Base-by-base conservation (phyloP, 2,797 vertebrate genomes). In the Masticophis lateralis region DNA sequence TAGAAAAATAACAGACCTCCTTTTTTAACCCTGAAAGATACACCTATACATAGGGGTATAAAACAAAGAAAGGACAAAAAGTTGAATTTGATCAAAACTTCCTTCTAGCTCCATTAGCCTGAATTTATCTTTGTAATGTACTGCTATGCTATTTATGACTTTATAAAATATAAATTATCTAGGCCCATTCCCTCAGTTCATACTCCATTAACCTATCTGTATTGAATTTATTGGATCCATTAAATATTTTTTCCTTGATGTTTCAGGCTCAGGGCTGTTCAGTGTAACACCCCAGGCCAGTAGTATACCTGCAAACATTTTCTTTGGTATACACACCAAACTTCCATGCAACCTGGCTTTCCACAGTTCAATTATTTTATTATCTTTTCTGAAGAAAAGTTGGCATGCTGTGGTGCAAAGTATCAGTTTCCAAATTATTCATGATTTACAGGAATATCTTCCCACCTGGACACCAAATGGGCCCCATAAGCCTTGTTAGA, bases 71-170 rank as follows among this genome's bases (percentile, higher is more conserved):
- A 95, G 61, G 94, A 94, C 87, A 96, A 93, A 95, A 93, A 93
- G 1, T 74, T 74, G 86, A 91, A 95, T 95, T 92, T 32, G 92
- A 94, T 95, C 94, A 90, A 92, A 95, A 90, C 87, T 47, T 59
- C 22, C 91, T 93, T 92, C 89, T 92, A 61, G 57, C 91, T 96
- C 92, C 95, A 94, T 43, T 94, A 91, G 92, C 93, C 93, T 90
- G 11, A 57, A 95, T 63, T n/a, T 91, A 32, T 16, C 4, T 59
- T 53, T 96, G 95, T 96, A 55, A 93, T 95, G 94, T 90, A 95
- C 94, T 94, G 57, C 22, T n/a, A 32, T 27, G 0, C 0, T 56
- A 28, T 5, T 96, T 92, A 93, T 95, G 87, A 93, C 87, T 56
- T 86, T 25, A 83, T 74, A 91, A 60, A 94, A 95, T 96, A 94